These are phyloP conservation scores for Cardiocondyla obscurior DNA, from an alignment of 1,140 invertebrate species.

Conservation along the genomic window DNA sequence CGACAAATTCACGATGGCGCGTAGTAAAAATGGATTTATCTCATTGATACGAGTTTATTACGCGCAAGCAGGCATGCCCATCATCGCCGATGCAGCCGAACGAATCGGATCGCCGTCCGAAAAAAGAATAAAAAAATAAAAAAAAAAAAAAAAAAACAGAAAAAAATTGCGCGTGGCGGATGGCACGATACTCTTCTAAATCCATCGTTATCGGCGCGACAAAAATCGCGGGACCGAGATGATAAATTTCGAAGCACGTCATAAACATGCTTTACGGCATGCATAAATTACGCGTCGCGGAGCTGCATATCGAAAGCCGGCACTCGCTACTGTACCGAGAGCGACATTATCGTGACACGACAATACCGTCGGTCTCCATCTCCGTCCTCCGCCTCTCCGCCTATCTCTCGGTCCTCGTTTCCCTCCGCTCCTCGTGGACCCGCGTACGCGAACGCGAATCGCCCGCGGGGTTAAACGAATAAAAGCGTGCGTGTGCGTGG, in stretches of 20 bases:
- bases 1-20: not conserved
- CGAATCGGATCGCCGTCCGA: not conserved
- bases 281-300: conserved; percentile 48
- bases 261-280: conserved; percentile 49
- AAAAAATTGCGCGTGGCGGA: not conserved
- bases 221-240: conserved; percentile 33
- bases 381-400: not conserved
- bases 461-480: conserved; percentile 61
- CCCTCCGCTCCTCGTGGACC: conserved; percentile 14
- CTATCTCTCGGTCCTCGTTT: not conserved
- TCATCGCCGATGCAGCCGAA: not conserved
- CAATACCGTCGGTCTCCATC: conserved; percentile 28
- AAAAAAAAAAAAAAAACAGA: no score
- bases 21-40: conserved; percentile 23
- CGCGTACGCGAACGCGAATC: conserved; percentile 26
- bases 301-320: conserved; percentile 47
- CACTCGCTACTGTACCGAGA: conserved; percentile 47
- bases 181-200: conserved; percentile 11
- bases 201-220: conserved; percentile 27
- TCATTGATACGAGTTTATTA: conserved; percentile 41
- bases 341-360: conserved; percentile 53
- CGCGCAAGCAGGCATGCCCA: not conserved
- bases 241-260: conserved; percentile 52
- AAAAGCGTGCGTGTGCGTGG: conserved; percentile 62
- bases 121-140: no score